Base-by-base conservation (phyloP, 1,140 invertebrate genomes). In the Heliothis virescens region DNA sequence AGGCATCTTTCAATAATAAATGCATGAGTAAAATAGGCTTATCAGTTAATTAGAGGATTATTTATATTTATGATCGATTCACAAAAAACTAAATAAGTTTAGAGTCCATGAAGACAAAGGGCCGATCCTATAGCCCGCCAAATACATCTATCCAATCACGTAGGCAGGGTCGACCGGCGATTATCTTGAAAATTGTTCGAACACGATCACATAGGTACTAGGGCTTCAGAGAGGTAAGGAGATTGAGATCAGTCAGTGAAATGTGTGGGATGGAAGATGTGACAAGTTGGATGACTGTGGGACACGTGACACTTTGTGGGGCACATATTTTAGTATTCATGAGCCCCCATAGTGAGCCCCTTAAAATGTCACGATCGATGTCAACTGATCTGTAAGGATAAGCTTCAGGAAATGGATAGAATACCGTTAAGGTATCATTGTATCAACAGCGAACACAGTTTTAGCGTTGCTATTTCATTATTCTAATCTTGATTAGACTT, bases 181-280 rank as follows among this genome's bases (percentile, higher is more conserved):
- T 59, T 59, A 59, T 59, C 57, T 59, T 3, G 11, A 18, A 59
- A 59, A 59, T 59, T 59, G 57, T 59, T 59, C 18, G 57, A 59
- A 12, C 18, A 59, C 26, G 26, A 21, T 59, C 26, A 26, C 7
- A 16, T 34, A 34, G 34, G 34, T 11, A 26, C 57, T 11, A 12
- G 57, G 10, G 9, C 26, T 59, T 21, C 21, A 59, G 57, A 26
- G n/a, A 16, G 21, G 11, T 12, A 16, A 3, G 21, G 57, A 12
- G 55, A 57, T 57, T 18, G 18, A 18, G 12, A 15, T 9, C 55
- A 57, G 2, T 13, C 10, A 18, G 16, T 10, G 21, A 7, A 10
- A 10, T 59, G 57, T n/a, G 34, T 41, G 5, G 34, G 34, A 41
- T 57, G 10, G 57, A 26, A 13, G 21, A 59, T 59, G 18, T 26